phyloP scores from a whole-genome alignment of 1,140 invertebrate genomes.

The Archegozetes longisetosus region DNA sequence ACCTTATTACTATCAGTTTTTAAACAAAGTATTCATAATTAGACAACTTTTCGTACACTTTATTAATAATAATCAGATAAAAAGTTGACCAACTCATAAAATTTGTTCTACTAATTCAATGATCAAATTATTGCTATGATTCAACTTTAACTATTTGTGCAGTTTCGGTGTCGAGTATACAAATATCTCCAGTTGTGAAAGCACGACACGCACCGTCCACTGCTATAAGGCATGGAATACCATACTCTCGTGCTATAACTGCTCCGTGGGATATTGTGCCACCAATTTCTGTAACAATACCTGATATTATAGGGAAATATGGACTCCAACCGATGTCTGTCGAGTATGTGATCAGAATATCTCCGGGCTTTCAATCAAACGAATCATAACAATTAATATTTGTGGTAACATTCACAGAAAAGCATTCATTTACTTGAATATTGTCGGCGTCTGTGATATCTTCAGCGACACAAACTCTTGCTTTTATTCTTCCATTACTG shows the following conservation, averaged over 20 bases:
- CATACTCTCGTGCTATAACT: conserved; percentile 72
- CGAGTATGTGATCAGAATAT: conserved; percentile 56
- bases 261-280: conserved; percentile 72
- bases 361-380: conserved; percentile 34
- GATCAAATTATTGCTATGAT: no score
- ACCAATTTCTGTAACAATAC: conserved; percentile 65
- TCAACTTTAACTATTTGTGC: not conserved
- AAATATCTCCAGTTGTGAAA: conserved; percentile 43
- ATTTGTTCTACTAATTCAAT: no score
- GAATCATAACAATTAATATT: not conserved
- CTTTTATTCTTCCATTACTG: conserved; percentile 44
- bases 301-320: conserved; percentile 60
- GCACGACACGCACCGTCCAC: conserved; percentile 44
- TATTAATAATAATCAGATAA: no score
- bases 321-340: conserved; percentile 77
- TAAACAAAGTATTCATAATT: no score
- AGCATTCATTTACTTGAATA: conserved; percentile 26
- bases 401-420: not conserved
- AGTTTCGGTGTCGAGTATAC: conserved; percentile 21
- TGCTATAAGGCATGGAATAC: conserved; percentile 61
- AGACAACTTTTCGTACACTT: no score
- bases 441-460: conserved; percentile 28
- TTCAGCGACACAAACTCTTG: conserved; percentile 48
- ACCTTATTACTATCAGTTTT: no score
- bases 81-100: no score